Evolutionary conservation across 2,888 invertebrate species (phyloP).

Genomic region (Drosophila fungiperda): DNA sequence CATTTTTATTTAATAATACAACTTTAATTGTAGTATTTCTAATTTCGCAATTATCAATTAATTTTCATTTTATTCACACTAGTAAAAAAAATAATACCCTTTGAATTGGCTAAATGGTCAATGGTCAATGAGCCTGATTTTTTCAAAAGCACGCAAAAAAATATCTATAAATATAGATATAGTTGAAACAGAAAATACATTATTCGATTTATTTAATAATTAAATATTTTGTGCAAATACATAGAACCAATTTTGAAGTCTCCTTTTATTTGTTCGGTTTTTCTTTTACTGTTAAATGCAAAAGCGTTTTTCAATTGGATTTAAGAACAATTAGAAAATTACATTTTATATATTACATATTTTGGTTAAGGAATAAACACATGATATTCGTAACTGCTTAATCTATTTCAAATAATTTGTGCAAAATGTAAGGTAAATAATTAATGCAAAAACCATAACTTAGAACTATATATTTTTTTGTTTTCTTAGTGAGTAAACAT

Average conservation of each 20-base stretch:
- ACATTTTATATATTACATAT: too few relatives aligned
- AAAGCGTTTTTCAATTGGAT: too few relatives aligned
- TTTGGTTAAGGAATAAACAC: not conserved
- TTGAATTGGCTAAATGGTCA: constrained; percentile 3
- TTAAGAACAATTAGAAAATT: too few relatives aligned
- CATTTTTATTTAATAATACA: not conserved
- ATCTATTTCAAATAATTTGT: not conserved
- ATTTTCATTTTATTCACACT: not conserved
- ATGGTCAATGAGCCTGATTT: constrained; percentile 12
- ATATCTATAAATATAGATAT: not conserved
- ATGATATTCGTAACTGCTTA: not conserved
- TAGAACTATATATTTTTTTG: too few relatives aligned
- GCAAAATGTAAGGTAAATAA: too few relatives aligned
- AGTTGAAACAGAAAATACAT: not conserved
- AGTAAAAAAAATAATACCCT: not conserved
- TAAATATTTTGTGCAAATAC: not conserved
- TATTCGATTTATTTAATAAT: not conserved
- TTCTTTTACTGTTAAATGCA: too few relatives aligned
- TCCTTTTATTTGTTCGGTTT: too few relatives aligned
- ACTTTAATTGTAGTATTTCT: not conserved
- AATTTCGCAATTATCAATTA: not conserved
- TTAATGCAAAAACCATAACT: too few relatives aligned
- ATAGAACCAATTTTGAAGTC: not conserved
- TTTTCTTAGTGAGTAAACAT: too few relatives aligned
- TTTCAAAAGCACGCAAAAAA: not conserved